Percentiles rank a stretch among this genome's conserved stretches.
phyloP scores from a whole-genome alignment of 1,140 invertebrate species.

The Stenopsyche tienmushanensis region DNA sequence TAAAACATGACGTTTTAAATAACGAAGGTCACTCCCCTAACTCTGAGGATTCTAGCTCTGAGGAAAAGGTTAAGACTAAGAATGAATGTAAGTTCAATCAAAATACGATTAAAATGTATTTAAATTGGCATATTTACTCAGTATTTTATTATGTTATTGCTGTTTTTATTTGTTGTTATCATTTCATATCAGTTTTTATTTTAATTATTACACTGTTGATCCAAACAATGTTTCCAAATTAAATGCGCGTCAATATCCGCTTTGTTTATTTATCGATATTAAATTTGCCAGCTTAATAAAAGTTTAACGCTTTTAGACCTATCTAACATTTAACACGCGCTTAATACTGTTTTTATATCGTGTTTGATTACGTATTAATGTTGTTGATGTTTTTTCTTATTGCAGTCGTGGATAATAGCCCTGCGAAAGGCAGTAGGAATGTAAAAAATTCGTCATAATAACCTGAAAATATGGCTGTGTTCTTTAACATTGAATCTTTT shows the following conservation, averaged over 20 bases:
- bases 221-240: no score
- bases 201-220: no score
- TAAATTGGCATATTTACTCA: no score
- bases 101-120: no score
- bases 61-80: constrained; percentile 8
- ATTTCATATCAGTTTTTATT: no score
- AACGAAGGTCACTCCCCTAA: constrained; percentile 24
- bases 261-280: neutral
- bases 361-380: neutral
- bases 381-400: neutral
- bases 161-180: no score
- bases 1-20: constrained; percentile 7
- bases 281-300: no score
- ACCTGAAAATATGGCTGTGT: neutral
- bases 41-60: no score
- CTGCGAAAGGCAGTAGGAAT: constrained; percentile 17
- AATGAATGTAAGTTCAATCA: neutral
- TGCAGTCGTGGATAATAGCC: constrained; percentile 7
- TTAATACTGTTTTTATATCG: neutral
- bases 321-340: no score
- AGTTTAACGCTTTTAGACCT: no score
- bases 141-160: no score
- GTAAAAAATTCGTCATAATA: neutral
- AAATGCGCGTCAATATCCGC: neutral
- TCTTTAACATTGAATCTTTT: neutral